Conservation (phyloP, 2,888 invertebrate genomes). For the Chalcis sispes region DNA sequence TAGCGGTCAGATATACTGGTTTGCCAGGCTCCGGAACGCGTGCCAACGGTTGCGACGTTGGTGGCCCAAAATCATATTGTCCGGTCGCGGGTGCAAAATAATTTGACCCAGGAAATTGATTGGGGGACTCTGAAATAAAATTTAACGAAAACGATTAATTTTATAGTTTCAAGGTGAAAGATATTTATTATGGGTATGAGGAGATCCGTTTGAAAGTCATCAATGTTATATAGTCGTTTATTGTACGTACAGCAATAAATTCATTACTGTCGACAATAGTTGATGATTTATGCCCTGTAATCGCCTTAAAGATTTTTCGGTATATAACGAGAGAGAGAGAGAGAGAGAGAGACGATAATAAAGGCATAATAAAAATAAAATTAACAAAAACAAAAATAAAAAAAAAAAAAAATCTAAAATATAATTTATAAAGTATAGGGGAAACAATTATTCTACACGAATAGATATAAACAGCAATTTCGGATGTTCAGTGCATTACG, state of each 20-base stretch:
- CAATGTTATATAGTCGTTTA: neutral
- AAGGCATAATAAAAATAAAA: conserved; percentile 2
- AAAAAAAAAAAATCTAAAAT: conserved; percentile 23
- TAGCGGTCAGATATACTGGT: conserved; percentile 70
- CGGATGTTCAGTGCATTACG: conserved; percentile 11
- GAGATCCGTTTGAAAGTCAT: neutral
- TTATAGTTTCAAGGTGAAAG: neutral
- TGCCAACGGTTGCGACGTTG: conserved; percentile 67
- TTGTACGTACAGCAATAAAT: neutral
- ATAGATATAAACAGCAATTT: neutral
- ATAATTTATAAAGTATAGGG: neutral
- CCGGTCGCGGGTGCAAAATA: conserved; percentile 72
- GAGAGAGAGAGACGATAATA: neutral
- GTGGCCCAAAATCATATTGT: conserved; percentile 74
- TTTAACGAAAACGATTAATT: neutral
- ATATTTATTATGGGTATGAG: neutral
- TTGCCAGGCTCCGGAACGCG: conserved; percentile 71
- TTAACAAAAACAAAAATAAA: conserved; percentile 2
- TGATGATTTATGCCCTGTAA: conserved; percentile 26
- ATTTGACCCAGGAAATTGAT: conserved; percentile 74
- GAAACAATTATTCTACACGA: neutral
- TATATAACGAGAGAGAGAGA: neutral
- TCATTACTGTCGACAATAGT: conserved; percentile 1
- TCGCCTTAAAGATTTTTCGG: neutral
- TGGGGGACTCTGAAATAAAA: conserved; percentile 59